Base-by-base conservation (phyloP, 2,888 invertebrate genomes). In the Lasioglossum malachurum region DNA sequence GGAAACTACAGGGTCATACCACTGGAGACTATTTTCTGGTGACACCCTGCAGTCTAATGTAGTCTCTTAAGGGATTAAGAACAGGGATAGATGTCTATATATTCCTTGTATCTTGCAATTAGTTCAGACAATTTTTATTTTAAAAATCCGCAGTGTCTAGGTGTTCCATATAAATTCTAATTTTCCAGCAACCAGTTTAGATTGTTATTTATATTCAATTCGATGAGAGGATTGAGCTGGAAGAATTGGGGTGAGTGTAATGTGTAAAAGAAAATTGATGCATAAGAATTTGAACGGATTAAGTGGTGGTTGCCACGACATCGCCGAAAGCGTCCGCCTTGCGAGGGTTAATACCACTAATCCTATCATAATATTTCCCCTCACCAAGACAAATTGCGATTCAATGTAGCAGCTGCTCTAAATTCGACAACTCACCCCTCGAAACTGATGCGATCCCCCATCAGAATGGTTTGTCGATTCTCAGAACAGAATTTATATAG, bases 351-450 rank as follows among this genome's bases (percentile, higher is more conserved):
- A 53, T 10, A 53, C 53, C 53, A 53, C 53, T 53, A 53, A 53
- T 53, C 53, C 53, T n/a, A 53, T 53, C n/a, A 53, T n/a, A 53
- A 53, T 53, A 53, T 53, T 53, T n/a, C 53, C 53, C 53, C 53
- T 53, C 23, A 2, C n/a, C 53, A n/a, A 53, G 23, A 53, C 53
- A 53, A 23, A 53, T 53, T 53, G 53, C 23, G 53, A 53, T 53
- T 53, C 53, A 53, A 53, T 53, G 53, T 53, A 53, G 53, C 53
- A 53, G 53, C 53, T 53, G 53, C 23, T 53, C 53, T 53, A 53
- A 53, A 53, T 53, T 23, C 53, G 53, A 53, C 53, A n/a, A n/a
- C 10, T 23, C 53, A 53, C 53, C 53, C 53, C 23, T 53, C 53
- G 23, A n/a, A 3, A n/a, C 53, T n/a, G 53, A n/a, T 3, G 53